phyloP scores from a whole-genome alignment of 2,888 invertebrate species.

The Pseudanteris insignis region DNA sequence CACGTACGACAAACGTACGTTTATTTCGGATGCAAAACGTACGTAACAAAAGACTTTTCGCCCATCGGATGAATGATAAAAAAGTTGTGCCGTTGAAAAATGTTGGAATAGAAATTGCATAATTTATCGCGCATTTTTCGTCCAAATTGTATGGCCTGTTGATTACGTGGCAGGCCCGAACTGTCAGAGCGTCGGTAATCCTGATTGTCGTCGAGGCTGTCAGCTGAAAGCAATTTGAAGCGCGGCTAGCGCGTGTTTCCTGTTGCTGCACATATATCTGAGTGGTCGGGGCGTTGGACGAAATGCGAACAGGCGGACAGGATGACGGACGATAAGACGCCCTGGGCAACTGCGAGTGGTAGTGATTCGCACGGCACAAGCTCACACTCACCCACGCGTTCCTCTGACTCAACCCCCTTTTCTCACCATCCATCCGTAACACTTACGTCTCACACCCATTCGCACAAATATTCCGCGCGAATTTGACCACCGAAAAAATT shows the following conservation, averaged over 20 bases:
- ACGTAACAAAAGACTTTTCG: too few relatives aligned
- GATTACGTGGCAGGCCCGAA: constrained; percentile 23
- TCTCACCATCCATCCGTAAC: constrained; percentile 24
- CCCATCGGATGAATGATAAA: too few relatives aligned
- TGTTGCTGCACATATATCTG: constrained; percentile 33
- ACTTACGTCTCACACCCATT: constrained; percentile 5
- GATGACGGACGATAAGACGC: constrained; percentile 63
- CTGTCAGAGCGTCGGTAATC: constrained; percentile 30
- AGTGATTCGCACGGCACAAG: constrained; percentile 63
- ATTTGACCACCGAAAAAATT: too few relatives aligned
- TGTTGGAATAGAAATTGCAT: constrained; percentile 23
- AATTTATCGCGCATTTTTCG: constrained; percentile 30
- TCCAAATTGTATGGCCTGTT: constrained; percentile 30
- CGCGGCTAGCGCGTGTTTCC: constrained; percentile 41
- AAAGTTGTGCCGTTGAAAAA: too few relatives aligned
- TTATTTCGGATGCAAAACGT: too few relatives aligned
- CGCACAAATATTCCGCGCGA: background rate
- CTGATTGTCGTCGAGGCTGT: constrained; percentile 39
- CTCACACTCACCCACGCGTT: constrained; percentile 59
- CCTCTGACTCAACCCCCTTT: constrained; percentile 36
- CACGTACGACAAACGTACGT: too few relatives aligned
- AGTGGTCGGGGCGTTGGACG: constrained; percentile 46
- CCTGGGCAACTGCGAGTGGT: constrained; percentile 56
- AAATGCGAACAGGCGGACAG: constrained; percentile 63
- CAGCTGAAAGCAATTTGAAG: constrained; percentile 36